Evolutionary conservation across 1,140 invertebrate species (phyloP).

Genomic region (Dinoponera quadriceps): DNA sequence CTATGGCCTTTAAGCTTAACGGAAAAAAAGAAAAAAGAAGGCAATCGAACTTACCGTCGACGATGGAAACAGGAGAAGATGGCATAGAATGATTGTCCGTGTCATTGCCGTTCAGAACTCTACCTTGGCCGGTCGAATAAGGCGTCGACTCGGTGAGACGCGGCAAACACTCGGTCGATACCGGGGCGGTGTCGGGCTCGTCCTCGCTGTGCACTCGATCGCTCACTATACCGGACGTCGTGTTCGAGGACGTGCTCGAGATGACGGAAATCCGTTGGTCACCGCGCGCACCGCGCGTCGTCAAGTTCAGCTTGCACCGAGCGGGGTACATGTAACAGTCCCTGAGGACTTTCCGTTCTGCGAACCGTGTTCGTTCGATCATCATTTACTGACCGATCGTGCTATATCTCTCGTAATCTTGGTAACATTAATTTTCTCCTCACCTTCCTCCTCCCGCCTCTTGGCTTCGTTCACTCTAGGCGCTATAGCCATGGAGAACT

Average conservation of each 20-base stretch:
- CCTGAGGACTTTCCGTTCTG: constrained; percentile 85
- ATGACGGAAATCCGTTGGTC: constrained; percentile 96
- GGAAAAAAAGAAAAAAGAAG: neutral
- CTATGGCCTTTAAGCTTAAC: no score
- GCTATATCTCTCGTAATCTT: neutral
- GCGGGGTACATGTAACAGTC: constrained; percentile 89
- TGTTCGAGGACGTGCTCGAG: constrained; percentile 96
- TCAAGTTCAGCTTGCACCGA: constrained; percentile 87
- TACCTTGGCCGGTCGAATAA: constrained; percentile 65
- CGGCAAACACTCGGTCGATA: constrained; percentile 82
- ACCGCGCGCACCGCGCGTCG: constrained; percentile 87
- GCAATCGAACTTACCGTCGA: constrained; percentile 75
- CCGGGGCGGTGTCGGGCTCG: constrained; percentile 91
- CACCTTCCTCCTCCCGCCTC: constrained; percentile 91
- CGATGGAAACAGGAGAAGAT: constrained; percentile 76
- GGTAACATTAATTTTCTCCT: neutral
- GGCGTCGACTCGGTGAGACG: constrained; percentile 77
- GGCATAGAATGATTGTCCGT: constrained; percentile 72
- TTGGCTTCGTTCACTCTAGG: constrained; percentile 92
- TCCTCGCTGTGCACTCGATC: constrained; percentile 97
- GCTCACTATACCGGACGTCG: constrained; percentile 97
- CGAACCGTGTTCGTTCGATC: constrained; percentile 39
- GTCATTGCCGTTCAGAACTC: constrained; percentile 64
- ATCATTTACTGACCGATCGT: neutral
- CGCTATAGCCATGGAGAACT: constrained; percentile 97